Conservation (phyloP, 2,797 vertebrate species). For the Lithobates sylvaticus region DNA sequence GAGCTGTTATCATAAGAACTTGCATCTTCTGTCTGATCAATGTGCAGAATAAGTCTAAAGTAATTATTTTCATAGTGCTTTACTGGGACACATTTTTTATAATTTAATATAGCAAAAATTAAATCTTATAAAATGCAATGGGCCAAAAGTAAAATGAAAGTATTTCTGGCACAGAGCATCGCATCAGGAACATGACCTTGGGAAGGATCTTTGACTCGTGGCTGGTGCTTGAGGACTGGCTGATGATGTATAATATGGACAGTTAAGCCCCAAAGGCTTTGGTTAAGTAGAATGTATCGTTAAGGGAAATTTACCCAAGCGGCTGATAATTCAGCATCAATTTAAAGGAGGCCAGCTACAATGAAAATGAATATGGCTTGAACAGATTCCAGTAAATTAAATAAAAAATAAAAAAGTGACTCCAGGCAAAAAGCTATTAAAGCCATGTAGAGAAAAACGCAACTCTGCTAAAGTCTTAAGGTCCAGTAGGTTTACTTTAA, state of each 20-base stretch:
- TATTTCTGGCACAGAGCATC: background rate
- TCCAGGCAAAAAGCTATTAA: background rate
- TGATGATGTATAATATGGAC: background rate
- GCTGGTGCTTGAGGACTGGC: background rate
- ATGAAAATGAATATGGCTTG: background rate
- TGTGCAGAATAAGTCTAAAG: background rate
- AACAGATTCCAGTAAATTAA: background rate
- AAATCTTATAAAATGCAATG: conserved; percentile 7
- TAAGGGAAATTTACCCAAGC: background rate
- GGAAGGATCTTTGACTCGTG: conserved; percentile 13
- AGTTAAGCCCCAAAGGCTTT: conserved; percentile 3
- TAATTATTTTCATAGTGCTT: background rate
- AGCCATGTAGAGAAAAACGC: too few relatives aligned
- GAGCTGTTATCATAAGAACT: conserved; percentile 32
- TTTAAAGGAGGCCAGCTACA: conserved; percentile 2
- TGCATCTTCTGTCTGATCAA: background rate
- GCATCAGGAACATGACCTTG: background rate
- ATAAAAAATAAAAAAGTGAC: background rate
- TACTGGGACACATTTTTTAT: background rate
- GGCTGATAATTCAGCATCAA: conserved; percentile 4
- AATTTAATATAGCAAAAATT: conserved; percentile 12
- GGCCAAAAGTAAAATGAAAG: background rate
- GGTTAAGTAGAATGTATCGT: background rate
- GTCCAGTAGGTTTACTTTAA: too few relatives aligned
- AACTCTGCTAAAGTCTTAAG: too few relatives aligned